Evolutionary conservation across 2,113 vertebrate species (phyloP).

Genomic region (Apodemus sylvaticus): DNA sequence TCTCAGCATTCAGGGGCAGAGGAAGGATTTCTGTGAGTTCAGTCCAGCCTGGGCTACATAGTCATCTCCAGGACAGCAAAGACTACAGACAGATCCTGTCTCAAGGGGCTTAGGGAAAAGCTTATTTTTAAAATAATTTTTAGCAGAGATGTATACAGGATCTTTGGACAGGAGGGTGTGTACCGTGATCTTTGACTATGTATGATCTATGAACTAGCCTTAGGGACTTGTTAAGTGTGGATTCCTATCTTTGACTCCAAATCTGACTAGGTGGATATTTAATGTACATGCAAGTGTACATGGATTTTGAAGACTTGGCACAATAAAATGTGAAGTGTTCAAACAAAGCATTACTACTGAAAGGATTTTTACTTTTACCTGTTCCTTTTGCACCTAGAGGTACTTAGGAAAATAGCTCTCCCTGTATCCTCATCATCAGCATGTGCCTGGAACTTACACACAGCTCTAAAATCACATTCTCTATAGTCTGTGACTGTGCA

Average conservation of each 20-base stretch:
- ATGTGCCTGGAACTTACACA: background rate
- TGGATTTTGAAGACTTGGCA: slow-evolving; percentile 34
- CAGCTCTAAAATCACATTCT: background rate
- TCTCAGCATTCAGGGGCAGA: background rate
- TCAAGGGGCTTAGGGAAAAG: background rate
- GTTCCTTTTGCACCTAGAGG: background rate
- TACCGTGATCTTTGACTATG: background rate
- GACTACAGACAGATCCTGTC: background rate
- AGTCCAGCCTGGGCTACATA: background rate
- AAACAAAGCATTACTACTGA: slow-evolving; percentile 21
- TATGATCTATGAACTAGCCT: background rate
- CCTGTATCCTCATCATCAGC: background rate
- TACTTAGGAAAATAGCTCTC: background rate
- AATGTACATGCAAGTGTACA: background rate
- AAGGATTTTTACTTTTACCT: background rate
- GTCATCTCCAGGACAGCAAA: background rate
- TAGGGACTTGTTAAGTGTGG: background rate
- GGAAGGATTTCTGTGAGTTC: background rate
- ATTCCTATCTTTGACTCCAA: slow-evolving; percentile 1
- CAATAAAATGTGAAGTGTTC: background rate
- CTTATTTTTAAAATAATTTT: background rate
- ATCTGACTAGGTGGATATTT: background rate
- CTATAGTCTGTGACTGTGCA: background rate
- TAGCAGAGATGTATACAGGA: background rate
- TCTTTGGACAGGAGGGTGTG: background rate